phyloP scores from a whole-genome alignment of 2,888 invertebrate genomes.

The Apodemia zela region DNA sequence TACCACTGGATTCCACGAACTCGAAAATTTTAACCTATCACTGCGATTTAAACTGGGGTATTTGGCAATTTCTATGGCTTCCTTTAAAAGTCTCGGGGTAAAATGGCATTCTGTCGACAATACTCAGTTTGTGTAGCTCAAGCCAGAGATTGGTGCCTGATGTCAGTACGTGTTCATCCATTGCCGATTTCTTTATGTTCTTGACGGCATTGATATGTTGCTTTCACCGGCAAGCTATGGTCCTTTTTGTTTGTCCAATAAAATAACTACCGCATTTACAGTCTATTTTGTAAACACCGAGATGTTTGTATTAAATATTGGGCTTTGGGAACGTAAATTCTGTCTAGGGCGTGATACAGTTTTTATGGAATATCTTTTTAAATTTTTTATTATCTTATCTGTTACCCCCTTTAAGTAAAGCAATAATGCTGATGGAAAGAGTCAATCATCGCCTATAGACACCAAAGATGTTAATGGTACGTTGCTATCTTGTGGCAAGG shows the following conservation, averaged over 20 bases:
- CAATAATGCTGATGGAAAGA: not conserved
- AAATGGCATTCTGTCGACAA: not conserved
- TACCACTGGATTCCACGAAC: no score
- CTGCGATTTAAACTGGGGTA: no score
- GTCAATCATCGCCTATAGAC: no score
- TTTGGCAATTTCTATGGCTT: not conserved
- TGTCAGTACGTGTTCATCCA: not conserved
- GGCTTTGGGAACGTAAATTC: not conserved
- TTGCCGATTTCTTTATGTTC: not conserved
- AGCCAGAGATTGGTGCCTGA: not conserved
- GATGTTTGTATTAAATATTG: not conserved
- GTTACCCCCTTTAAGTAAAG: no score
- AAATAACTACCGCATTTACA: not conserved
- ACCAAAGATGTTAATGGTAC: no score
- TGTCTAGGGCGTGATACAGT: not conserved
- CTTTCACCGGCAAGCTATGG: not conserved
- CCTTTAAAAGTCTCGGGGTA: not conserved
- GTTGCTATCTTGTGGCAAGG: no score
- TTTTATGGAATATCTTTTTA: not conserved
- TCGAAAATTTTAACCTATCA: no score
- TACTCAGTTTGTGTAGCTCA: not conserved
- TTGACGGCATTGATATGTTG: not conserved
- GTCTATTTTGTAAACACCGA: not conserved
- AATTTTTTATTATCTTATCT: no score
- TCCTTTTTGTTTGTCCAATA: not conserved